These are phyloP conservation scores for Pipistrellus pygmaeus DNA, from an alignment of 2,797 vertebrate genomes.

Conservation along the genomic window DNA sequence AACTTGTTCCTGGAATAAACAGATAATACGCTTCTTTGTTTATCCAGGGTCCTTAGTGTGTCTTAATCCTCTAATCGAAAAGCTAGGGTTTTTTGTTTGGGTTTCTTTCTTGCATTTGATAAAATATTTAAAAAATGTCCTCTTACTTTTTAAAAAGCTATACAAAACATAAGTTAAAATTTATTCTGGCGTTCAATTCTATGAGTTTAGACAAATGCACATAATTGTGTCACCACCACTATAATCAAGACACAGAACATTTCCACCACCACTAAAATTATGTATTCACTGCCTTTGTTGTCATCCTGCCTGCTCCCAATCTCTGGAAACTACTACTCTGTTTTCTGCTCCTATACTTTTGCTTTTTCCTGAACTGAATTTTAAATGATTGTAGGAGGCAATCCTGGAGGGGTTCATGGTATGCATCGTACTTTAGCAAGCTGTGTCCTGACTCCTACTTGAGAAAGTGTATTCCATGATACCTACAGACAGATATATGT, in stretches of 20 bases:
- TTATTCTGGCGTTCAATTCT: neutral
- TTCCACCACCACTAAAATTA: slow-evolving; percentile 2
- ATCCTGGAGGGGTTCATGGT: neutral
- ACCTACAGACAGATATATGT: neutral
- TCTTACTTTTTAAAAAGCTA: neutral
- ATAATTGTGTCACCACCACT: neutral
- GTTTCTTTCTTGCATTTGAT: neutral
- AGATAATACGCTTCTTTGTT: neutral
- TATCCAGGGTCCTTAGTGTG: neutral
- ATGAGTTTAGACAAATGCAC: neutral
- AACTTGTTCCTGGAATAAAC: neutral
- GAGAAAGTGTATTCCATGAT: slow-evolving; percentile 1
- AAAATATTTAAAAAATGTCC: neutral
- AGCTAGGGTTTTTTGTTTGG: neutral
- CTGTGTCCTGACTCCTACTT: neutral
- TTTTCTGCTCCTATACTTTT: neutral
- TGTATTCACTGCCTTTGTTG: neutral
- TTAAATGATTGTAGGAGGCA: slow-evolving; percentile 2
- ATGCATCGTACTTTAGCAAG: neutral
- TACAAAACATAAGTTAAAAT: neutral
- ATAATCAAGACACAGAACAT: neutral
- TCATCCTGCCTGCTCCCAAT: neutral
- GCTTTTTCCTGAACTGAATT: slow-evolving; percentile 7
- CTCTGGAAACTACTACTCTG: neutral
- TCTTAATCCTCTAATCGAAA: neutral